These are phyloP conservation scores for Halcyon chelicuti DNA, from an alignment of 2,797 vertebrate species.

Conservation along the genomic window DNA sequence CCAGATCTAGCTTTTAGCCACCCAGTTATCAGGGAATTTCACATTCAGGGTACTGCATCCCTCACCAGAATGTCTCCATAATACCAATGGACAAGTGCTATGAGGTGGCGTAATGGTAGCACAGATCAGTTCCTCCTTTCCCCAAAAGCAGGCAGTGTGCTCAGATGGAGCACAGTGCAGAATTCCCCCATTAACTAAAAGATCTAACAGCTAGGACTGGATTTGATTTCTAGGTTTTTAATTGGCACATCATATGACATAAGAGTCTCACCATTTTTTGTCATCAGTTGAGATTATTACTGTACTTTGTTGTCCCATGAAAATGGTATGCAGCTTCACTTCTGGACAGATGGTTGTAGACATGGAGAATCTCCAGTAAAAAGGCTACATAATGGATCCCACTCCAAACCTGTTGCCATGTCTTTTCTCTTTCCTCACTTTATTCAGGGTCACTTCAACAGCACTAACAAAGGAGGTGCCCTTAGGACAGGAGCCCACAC, in stretches of 20 bases:
- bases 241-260: background rate
- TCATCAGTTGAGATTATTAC: background rate
- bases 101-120: background rate
- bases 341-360: background rate
- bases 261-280: background rate
- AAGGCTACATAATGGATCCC: background rate
- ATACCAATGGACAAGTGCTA: background rate
- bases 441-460: background rate
- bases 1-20: conserved; percentile 55
- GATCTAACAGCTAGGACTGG: background rate
- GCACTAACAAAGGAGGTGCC: background rate
- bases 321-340: background rate
- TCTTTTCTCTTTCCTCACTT: background rate
- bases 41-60: background rate
- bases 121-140: background rate
- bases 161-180: background rate
- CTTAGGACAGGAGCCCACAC: background rate
- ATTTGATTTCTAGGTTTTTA: background rate
- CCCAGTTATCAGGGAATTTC: conserved; percentile 48
- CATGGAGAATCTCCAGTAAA: background rate
- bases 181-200: background rate
- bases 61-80: conserved; percentile 7
- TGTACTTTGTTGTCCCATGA: background rate
- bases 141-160: background rate
- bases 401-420: background rate